These are phyloP conservation scores for Heliconius cydno DNA, from an alignment of 2,888 invertebrate genomes.

Conservation along the genomic window DNA sequence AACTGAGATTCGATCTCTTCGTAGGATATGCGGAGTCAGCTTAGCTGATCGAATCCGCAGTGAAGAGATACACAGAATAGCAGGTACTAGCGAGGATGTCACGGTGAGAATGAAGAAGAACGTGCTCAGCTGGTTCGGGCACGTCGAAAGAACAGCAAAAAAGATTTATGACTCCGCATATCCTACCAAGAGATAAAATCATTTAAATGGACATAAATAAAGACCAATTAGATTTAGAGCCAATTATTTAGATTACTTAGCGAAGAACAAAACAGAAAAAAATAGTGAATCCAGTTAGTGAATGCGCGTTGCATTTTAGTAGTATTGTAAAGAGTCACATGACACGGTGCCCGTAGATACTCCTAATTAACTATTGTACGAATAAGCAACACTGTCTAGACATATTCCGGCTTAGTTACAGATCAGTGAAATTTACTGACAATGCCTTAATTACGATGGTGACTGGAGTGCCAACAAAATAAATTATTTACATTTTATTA, in stretches of 20 bases:
- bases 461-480: background rate
- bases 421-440: conserved; percentile 12
- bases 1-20: too few relatives aligned
- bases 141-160: too few relatives aligned
- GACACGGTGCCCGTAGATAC: conserved; percentile 46
- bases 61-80: too few relatives aligned
- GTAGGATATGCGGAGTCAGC: too few relatives aligned
- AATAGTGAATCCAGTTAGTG: background rate
- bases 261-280: background rate
- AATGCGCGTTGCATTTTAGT: background rate
- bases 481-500: background rate
- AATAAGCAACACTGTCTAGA: conserved; percentile 63
- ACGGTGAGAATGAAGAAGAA: too few relatives aligned
- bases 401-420: conserved; percentile 60
- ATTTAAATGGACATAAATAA: too few relatives aligned
- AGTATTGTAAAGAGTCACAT: conserved; percentile 5
- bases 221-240: too few relatives aligned
- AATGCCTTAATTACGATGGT: background rate
- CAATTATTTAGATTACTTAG: background rate
- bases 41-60: too few relatives aligned
- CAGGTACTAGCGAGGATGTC: too few relatives aligned
- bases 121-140: too few relatives aligned
- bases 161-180: too few relatives aligned
- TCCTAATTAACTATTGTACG: conserved; percentile 61
- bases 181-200: too few relatives aligned